Evolutionary conservation across 1,140 invertebrate species (phyloP).

Genomic region (Choristoneura fumiferana): DNA sequence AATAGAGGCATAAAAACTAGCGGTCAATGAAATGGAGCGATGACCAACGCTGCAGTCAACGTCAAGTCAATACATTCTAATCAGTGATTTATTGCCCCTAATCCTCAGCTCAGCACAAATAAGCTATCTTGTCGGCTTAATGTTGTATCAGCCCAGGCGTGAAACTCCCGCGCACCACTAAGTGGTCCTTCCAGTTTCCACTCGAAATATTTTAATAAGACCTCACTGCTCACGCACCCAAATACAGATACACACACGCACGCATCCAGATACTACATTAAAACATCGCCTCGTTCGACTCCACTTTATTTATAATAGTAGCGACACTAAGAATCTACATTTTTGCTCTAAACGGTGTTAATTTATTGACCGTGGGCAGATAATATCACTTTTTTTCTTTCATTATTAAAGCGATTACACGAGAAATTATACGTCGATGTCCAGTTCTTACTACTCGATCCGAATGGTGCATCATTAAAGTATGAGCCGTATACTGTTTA

Average conservation of each 20-base stretch:
- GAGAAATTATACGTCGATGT: constrained; percentile 73
- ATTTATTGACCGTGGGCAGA: constrained; percentile 78
- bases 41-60: constrained; percentile 59
- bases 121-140: constrained; percentile 78
- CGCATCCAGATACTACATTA: constrained; percentile 52
- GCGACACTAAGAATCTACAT: constrained; percentile 76
- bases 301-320: constrained; percentile 74
- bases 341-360: constrained; percentile 77
- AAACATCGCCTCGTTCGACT: constrained; percentile 47
- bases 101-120: constrained; percentile 76
- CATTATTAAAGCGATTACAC: constrained; percentile 77
- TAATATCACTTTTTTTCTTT: constrained; percentile 77
- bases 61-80: constrained; percentile 77
- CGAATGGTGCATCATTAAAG: constrained; percentile 24
- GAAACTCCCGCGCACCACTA: constrained; percentile 76
- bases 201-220: constrained; percentile 79
- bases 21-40: constrained; percentile 59
- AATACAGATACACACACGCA: constrained; percentile 74
- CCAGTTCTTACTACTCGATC: constrained; percentile 53
- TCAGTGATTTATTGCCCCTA: constrained; percentile 77
- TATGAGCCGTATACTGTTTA: constrained; percentile 26
- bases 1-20: constrained; percentile 65
- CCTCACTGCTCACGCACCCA: constrained; percentile 74
- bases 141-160: constrained; percentile 75
- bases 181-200: constrained; percentile 78